These are phyloP conservation scores for Scyliorhinus canicula DNA, from an alignment of 2,797 vertebrate genomes.

Conservation along the genomic window DNA sequence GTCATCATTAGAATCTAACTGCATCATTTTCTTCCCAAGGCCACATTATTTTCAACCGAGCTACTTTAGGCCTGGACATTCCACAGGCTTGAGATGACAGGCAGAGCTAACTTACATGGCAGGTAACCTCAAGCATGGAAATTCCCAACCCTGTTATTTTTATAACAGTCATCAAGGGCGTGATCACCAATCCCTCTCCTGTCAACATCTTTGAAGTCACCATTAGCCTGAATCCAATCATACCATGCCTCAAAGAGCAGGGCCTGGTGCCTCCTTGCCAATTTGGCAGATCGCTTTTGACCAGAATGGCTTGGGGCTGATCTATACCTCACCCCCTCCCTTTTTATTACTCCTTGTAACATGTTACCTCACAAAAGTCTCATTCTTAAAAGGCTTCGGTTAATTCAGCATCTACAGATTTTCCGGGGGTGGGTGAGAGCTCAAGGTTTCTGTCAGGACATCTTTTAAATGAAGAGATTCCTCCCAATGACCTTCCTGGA, in stretches of 20 bases:
- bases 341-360: too few relatives aligned
- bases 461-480: too few relatives aligned
- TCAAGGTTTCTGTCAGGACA: too few relatives aligned
- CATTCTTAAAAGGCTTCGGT: background rate
- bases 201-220: background rate
- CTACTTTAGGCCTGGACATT: background rate
- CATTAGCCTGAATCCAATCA: background rate
- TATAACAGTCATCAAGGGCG: background rate
- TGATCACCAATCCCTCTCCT: background rate
- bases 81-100: background rate
- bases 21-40: background rate
- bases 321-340: too few relatives aligned
- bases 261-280: background rate
- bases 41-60: background rate
- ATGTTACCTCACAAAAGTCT: too few relatives aligned
- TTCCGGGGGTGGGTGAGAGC: too few relatives aligned
- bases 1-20: background rate
- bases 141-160: background rate
- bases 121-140: background rate
- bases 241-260: background rate
- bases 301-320: too few relatives aligned
- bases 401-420: background rate
- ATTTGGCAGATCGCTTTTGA: too few relatives aligned
- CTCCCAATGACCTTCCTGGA: too few relatives aligned
- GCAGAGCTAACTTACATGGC: too few relatives aligned